Conservation (phyloP, 2,888 invertebrate species). For the Sinhomidia bicolor region DNA sequence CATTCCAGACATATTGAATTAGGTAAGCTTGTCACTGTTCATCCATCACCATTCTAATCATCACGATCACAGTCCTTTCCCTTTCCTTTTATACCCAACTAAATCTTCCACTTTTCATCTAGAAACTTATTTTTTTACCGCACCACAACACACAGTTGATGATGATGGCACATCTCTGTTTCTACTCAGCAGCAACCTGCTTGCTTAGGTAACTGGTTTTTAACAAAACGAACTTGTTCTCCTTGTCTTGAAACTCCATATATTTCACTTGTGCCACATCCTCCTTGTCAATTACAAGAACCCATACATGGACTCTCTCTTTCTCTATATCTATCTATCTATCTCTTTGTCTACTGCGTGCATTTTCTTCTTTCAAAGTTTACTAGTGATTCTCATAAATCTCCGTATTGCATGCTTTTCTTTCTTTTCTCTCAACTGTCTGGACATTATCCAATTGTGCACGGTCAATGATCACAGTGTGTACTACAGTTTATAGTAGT, state of each 20-base stretch:
- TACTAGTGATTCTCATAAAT: slow-evolving; percentile 39
- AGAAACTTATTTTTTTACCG: background rate
- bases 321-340: background rate
- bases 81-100: no score
- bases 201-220: background rate
- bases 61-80: background rate
- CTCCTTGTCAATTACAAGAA: slow-evolving; percentile 25
- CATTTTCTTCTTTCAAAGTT: slow-evolving; percentile 1
- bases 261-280: background rate
- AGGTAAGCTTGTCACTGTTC: no score
- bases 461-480: slow-evolving; percentile 48
- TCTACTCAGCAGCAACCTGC: background rate
- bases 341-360: background rate
- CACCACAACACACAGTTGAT: no score
- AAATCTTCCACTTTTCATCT: background rate
- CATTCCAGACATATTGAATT: no score
- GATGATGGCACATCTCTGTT: background rate
- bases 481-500: background rate
- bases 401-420: background rate
- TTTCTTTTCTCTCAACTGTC: background rate
- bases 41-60: background rate
- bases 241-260: background rate
- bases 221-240: background rate
- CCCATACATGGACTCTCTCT: background rate
- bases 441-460: slow-evolving; percentile 63